Evolutionary conservation across 2,888 invertebrate species (phyloP).

Genomic region (Polyommatus icarus): DNA sequence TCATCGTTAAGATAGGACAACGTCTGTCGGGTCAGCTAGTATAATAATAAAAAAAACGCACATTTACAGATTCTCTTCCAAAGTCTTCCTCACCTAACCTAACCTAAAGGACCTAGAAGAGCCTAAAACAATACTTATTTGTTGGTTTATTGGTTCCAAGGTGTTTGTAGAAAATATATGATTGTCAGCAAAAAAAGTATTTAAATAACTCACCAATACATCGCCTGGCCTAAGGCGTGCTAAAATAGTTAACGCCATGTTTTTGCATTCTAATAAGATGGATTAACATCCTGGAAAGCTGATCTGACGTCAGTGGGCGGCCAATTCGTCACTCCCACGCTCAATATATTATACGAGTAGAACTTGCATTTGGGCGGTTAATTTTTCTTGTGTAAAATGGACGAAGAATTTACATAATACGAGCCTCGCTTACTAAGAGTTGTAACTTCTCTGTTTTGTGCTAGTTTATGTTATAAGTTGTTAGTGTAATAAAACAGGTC

Average conservation of each 20-base stretch:
- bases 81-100: too few relatives aligned
- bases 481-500: too few relatives aligned
- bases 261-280: slow-evolving; percentile 16
- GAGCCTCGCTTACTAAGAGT: background rate
- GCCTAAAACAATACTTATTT: too few relatives aligned
- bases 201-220: background rate
- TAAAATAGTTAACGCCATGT: background rate
- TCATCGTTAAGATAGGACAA: too few relatives aligned
- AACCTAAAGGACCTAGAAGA: too few relatives aligned
- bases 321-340: slow-evolving; percentile 26
- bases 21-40: too few relatives aligned
- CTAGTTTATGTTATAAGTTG: background rate
- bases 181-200: too few relatives aligned
- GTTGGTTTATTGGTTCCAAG: too few relatives aligned
- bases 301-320: slow-evolving; percentile 18
- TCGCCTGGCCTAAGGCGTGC: background rate
- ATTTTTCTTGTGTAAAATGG: background rate
- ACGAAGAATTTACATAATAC: background rate
- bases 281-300: slow-evolving; percentile 7
- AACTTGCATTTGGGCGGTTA: background rate
- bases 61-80: too few relatives aligned
- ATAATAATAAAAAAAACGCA: too few relatives aligned
- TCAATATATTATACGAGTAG: too few relatives aligned
- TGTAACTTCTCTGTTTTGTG: background rate
- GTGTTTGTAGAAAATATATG: background rate